Conservation (phyloP, 2,113 vertebrate genomes). For the Cyrtonyx montezumae region DNA sequence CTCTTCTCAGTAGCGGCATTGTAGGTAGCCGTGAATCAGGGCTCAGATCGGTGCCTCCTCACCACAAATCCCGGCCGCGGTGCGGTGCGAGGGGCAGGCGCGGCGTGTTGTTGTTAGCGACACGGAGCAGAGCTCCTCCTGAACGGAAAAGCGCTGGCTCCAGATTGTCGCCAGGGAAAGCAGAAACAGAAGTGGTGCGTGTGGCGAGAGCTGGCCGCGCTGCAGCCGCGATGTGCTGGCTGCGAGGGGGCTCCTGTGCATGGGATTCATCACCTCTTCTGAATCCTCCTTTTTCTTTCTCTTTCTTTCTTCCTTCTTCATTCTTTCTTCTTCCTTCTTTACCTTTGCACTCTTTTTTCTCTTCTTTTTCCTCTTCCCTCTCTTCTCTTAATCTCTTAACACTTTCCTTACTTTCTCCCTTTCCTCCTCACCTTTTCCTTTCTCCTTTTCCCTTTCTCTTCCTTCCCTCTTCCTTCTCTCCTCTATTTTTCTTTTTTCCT, state of each 20-base stretch:
- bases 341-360: too few species aligned
- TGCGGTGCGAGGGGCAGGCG: conserved; percentile 49
- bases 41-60: conserved; percentile 58
- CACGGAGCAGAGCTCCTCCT: conserved; percentile 58
- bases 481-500: neutral
- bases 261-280: neutral
- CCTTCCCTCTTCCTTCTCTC: neutral
- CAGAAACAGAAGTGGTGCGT: conserved; percentile 76
- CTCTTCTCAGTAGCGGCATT: conserved; percentile 63
- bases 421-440: too few species aligned
- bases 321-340: neutral
- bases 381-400: neutral
- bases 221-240: neutral
- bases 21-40: conserved; percentile 69
- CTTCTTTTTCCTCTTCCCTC: too few species aligned
- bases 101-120: conserved; percentile 74
- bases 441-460: too few species aligned
- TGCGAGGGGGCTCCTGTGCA: neutral
- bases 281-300: too few species aligned
- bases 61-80: conserved; percentile 64
- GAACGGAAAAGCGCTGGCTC: conserved; percentile 77
- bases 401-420: too few species aligned
- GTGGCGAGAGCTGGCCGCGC: conserved; percentile 67
- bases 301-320: neutral
- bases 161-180: conserved; percentile 76